Evolutionary conservation across 2,888 invertebrate species (phyloP).

Genomic region (Heliconius ethilla): DNA sequence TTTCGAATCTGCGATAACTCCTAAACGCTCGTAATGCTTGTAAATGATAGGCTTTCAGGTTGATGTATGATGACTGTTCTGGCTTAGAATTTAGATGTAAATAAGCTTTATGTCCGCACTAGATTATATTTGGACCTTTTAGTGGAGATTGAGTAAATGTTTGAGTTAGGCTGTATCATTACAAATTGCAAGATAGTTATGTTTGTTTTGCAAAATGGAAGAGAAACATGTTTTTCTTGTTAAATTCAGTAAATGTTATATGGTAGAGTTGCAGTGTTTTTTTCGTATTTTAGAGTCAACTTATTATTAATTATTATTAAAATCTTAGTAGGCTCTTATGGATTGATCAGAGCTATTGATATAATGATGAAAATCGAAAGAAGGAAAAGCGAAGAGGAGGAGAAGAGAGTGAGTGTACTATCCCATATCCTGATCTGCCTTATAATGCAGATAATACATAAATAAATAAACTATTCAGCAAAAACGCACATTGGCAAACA

Average conservation of each 20-base stretch:
- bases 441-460: not conserved
- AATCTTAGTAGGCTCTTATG: not conserved
- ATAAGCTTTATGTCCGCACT: conserved; percentile 23
- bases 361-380: not conserved
- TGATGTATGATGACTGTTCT: conserved; percentile 35
- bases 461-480: conserved; percentile 46
- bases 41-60: conserved; percentile 41
- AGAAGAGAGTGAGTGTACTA: not conserved
- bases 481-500: conserved; percentile 56
- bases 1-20: conserved; percentile 64
- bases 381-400: too few relatives aligned
- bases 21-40: conserved; percentile 50
- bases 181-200: not conserved
- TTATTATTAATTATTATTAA: too few relatives aligned
- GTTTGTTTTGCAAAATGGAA: not conserved
- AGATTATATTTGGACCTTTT: conserved; percentile 22
- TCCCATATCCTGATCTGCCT: not conserved
- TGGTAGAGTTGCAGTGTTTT: too few relatives aligned
- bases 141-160: conserved; percentile 2
- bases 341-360: too few relatives aligned
- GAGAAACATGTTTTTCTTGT: not conserved
- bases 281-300: too few relatives aligned
- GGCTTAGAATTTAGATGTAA: conserved; percentile 21
- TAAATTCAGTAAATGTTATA: not conserved
- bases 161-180: conserved; percentile 2